Evolutionary conservation across 2,797 vertebrate species (phyloP).

Genomic region (Australoheros facetus): DNA sequence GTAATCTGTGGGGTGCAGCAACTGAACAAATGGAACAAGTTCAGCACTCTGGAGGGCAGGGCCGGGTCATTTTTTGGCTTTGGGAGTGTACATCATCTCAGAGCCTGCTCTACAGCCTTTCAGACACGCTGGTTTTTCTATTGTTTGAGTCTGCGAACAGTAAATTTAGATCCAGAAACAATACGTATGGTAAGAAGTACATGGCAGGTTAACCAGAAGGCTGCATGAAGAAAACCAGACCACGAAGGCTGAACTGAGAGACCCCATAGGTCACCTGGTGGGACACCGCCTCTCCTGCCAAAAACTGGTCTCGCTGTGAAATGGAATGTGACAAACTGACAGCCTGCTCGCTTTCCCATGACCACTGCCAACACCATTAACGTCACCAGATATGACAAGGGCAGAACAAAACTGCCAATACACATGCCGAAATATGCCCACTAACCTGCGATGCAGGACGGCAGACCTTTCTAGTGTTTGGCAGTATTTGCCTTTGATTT

Average conservation of each 20-base stretch:
- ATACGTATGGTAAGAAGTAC: background rate
- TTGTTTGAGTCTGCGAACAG: conserved; percentile 38
- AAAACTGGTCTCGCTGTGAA: conserved; percentile 28
- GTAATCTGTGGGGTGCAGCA: background rate
- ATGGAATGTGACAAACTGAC: conserved; percentile 55
- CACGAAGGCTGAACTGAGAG: conserved; percentile 55
- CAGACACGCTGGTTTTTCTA: background rate
- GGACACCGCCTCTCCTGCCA: conserved; percentile 43
- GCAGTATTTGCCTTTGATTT: background rate
- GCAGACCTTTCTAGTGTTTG: background rate
- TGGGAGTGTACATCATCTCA: background rate
- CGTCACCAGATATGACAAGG: background rate
- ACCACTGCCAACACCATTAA: conserved; percentile 4
- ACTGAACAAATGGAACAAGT: conserved; percentile 1
- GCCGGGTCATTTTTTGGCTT: conserved; percentile 8
- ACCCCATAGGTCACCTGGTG: conserved; percentile 58
- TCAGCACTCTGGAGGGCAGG: background rate
- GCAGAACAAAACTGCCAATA: background rate
- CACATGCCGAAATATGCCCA: background rate
- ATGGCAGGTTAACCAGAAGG: background rate
- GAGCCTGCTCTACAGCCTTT: background rate
- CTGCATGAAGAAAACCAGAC: conserved; percentile 28
- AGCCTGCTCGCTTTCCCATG: conserved; percentile 53
- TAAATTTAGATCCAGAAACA: background rate
- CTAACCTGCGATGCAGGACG: background rate